A percentile compares a stretch with the other conserved stretches of the same genome.
These are phyloP conservation scores for Drosophila pseudotalamancana DNA, from an alignment of 2,888 invertebrate species.

Conservation along the genomic window DNA sequence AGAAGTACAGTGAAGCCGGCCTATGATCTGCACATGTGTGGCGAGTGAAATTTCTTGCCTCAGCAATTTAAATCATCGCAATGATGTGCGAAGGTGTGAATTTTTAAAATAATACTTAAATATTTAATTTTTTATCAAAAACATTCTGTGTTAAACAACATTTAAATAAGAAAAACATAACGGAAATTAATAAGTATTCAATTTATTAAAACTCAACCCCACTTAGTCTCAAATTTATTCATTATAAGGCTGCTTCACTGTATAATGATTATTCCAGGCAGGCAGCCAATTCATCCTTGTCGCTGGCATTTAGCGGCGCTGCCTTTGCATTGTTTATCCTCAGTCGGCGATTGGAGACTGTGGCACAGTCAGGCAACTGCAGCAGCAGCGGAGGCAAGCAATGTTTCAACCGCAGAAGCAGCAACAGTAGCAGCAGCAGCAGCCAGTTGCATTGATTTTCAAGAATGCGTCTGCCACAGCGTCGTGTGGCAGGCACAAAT, in stretches of 20 bases:
- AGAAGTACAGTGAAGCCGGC: constrained; percentile 18
- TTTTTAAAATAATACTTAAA: no score
- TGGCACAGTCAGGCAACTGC: constrained; percentile 19
- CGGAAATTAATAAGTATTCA: no score
- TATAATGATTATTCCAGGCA: constrained; percentile 41
- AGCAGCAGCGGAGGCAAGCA: constrained; percentile 40
- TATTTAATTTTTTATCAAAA: no score
- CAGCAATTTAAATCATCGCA: no score
- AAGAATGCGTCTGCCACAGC: constrained; percentile 29
- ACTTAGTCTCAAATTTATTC: background rate
- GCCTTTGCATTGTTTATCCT: constrained; percentile 58
- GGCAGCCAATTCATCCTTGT: constrained; percentile 56
- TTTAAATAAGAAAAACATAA: no score
- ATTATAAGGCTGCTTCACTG: constrained; percentile 13
- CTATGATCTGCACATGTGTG: constrained; percentile 3
- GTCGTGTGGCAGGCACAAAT: constrained; percentile 22
- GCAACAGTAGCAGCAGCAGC: constrained; percentile 35
- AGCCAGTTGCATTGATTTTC: constrained; percentile 69
- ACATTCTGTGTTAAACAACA: no score
- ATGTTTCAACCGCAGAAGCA: constrained; percentile 76
- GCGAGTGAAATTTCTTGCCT: no score
- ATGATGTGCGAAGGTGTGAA: no score
- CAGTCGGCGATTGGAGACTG: constrained; percentile 16
- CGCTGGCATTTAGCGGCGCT: constrained; percentile 55
- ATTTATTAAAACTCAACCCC: no score